Evolutionary conservation across 2,797 vertebrate genomes (phyloP), one percentile per base, ranked within the genome.

Genomic region (Eulemur mongoz): DNA sequence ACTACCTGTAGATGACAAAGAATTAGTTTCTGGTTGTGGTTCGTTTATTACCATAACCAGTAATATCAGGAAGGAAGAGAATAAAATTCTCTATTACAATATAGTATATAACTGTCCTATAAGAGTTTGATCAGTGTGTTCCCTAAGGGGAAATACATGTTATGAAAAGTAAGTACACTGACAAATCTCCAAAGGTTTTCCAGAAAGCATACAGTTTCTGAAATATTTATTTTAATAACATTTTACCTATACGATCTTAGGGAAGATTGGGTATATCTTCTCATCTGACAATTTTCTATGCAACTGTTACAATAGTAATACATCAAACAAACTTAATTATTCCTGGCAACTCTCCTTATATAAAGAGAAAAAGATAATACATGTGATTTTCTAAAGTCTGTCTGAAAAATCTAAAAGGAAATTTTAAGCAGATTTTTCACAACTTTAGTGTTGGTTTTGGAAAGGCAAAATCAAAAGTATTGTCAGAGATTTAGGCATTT

Each of bases 141-240:
- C 20, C 50, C 50, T 45, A 9, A 73, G 20, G 73, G 30, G 30
- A 88, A 78, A 82, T 65, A 54, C 25, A 20, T 54, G 40, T 30
- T 52, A 78, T 54, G 54, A 40, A 70, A 86, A 75, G n/a, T 20
- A 27, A 93, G n/a, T 22, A 69, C 7, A 52, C 0, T 52, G 27
- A 85, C 23, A 91, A 25, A 63, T 73, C 40, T 27, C 32, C 1
- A 79, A 59, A 35, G 40, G 35, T 73, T 85, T 91, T 43, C 35
- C 61, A 61, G 40, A 67, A 63, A 22, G 22, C 30, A 11, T 72
- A 27, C 2, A 35, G 14, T 86, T 84, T 87, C n/a, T 45, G 32
- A 96, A 93, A 92, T 52, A 38, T 54, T 82, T 65, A 76, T 32
- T 79, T 94, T 59, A 72, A n/a, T 67, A 83, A 82, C 2, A 17